Evolutionary conservation across 1,140 invertebrate genomes (phyloP), one percentile per base, ranked within the genome.

Genomic region (Cataglyphis hispanica): DNA sequence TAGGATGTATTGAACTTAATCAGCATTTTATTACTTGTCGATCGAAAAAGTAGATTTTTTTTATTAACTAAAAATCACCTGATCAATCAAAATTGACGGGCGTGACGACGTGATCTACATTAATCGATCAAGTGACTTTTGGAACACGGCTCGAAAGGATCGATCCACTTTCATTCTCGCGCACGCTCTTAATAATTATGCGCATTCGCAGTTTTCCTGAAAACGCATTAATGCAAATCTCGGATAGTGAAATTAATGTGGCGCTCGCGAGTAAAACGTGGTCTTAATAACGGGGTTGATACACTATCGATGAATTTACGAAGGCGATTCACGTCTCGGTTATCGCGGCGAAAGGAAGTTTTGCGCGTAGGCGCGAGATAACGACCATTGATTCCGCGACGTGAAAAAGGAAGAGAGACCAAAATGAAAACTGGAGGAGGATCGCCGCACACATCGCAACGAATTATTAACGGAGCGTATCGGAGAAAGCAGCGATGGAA

Each of bases 381-480:
- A 22, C 37, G 3, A 22, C 22, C 25, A 25, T n/a, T 40, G n/a
- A 77, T 91, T 90, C 89, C 84, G 86, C 88, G 90, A 60, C 61
- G 88, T 76, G 88, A 91, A 89, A 77, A 91, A 89, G 87, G 90
- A 87, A 86, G 83, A 80, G 80, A 91, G 87, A 61, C 63, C 60
- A 84, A 69, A 72, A 86, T 69, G 86, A 90, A 85, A 83, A 86
- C 61, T 77, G 40, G 75, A 85, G 50, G 11, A 88, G 61, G 87
- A 90, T 90, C 85, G 89, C 87, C 81, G 69, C 89, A 80, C 89
- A 80, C 8, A 90, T 91, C 90, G 90, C 86, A 87, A 87, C 50
- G 78, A 90, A 92, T 92, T 91, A 91, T 94, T 93, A 94, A 93
- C 94, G 93, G 92, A 94, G 93, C 94, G 93, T 93, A 92, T 92